Conservation (phyloP, 2,797 vertebrate species). For the Arvicola amphibius region DNA sequence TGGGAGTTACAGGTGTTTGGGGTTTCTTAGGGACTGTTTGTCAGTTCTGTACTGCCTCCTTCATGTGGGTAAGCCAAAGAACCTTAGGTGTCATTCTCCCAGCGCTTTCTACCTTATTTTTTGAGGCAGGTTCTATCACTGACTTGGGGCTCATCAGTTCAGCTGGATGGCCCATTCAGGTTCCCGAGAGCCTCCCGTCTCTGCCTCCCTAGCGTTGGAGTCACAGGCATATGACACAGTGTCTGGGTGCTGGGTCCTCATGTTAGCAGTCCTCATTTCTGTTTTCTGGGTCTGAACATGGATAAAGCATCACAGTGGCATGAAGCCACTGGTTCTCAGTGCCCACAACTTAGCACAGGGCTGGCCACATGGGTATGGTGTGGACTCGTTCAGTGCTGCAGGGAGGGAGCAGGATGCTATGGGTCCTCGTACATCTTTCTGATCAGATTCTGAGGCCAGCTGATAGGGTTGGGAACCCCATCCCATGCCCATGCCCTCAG, state of each 20-base stretch:
- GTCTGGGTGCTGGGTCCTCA: neutral
- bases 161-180: neutral
- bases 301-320: neutral
- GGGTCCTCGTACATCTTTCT: neutral
- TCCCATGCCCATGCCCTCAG: fast-evolving
- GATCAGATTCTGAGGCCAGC: neutral
- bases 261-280: neutral
- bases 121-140: neutral
- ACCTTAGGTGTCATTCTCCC: neutral
- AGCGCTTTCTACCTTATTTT: neutral
- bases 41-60: neutral
- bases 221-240: neutral
- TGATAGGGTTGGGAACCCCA: neutral
- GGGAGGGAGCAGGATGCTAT: neutral
- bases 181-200: neutral
- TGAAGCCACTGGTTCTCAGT: neutral
- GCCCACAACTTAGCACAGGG: neutral
- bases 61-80: neutral
- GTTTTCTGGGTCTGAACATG: neutral
- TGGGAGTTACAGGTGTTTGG: neutral
- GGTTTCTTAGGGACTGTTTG: neutral
- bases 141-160: neutral
- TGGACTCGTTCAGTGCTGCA: too few species aligned
- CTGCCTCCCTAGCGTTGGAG: neutral
- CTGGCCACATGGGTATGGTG: neutral